phyloP scores from a whole-genome alignment of 2,113 vertebrate genomes.

The Beaufortia kweichowensis region DNA sequence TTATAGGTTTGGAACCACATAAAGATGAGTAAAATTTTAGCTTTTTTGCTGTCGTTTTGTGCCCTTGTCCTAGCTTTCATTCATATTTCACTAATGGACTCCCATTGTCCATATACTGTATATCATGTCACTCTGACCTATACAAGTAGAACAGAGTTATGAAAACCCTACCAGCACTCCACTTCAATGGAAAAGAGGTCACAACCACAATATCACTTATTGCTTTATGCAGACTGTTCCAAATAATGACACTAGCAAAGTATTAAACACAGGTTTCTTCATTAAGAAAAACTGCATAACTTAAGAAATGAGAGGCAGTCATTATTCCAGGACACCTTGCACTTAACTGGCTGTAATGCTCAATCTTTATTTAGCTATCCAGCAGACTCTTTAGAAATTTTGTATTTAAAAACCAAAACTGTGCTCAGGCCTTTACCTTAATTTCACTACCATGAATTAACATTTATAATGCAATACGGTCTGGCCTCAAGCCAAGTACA shows the following conservation, averaged over 20 bases:
- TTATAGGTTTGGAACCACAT: no score
- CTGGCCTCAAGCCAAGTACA: conserved; percentile 13
- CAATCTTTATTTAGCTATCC: neutral
- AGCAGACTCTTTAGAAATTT: neutral
- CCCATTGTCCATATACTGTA: conserved; percentile 41
- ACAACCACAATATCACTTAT: conserved; percentile 78
- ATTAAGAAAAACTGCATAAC: conserved; percentile 47
- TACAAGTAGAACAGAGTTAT: conserved; percentile 32
- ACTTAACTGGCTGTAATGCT: neutral
- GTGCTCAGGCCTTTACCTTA: neutral
- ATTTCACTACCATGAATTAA: conserved; percentile 32
- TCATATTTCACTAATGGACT: conserved; percentile 29
- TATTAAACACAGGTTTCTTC: conserved; percentile 60
- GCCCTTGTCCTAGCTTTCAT: neutral
- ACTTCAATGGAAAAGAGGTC: conserved; percentile 70
- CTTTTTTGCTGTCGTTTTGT: neutral
- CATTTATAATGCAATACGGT: conserved; percentile 26
- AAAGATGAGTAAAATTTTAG: no score
- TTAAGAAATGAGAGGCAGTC: conserved; percentile 23
- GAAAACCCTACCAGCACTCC: conserved; percentile 53
- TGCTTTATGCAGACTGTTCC: conserved; percentile 82
- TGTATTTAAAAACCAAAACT: conserved; percentile 35
- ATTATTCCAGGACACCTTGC: conserved; percentile 4
- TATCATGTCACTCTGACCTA: conserved; percentile 39
- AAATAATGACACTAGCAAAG: conserved; percentile 78